phyloP scores from a whole-genome alignment of 2,888 invertebrate genomes.

The Diogma glabrata region DNA sequence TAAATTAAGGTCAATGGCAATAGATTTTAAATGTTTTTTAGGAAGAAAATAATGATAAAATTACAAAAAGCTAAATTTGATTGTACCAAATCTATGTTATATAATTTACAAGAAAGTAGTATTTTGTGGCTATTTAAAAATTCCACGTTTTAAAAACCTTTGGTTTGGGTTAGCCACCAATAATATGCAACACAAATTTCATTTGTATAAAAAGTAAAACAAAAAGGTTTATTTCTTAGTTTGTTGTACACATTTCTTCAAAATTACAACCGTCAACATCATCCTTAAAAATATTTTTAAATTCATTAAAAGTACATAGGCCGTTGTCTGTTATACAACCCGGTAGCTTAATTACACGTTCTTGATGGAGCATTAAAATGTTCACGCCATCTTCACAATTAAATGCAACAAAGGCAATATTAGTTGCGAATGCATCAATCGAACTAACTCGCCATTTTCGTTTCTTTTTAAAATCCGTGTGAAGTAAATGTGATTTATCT shows the following conservation, averaged over 20 bases:
- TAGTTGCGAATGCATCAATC: slow-evolving; percentile 70
- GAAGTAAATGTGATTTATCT: slow-evolving; percentile 48
- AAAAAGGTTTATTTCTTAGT: background rate
- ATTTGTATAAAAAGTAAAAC: too few relatives aligned
- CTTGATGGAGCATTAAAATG: slow-evolving; percentile 64
- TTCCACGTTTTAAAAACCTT: too few relatives aligned
- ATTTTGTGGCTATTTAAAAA: too few relatives aligned
- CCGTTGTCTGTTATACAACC: slow-evolving; percentile 48
- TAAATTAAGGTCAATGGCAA: too few relatives aligned
- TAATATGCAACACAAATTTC: too few relatives aligned
- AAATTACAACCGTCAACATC: slow-evolving; percentile 56
- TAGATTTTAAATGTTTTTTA: too few relatives aligned
- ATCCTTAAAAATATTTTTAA: slow-evolving; percentile 45
- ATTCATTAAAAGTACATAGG: slow-evolving; percentile 50
- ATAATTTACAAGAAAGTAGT: too few relatives aligned
- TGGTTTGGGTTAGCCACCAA: too few relatives aligned
- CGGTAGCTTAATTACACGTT: slow-evolving; percentile 53
- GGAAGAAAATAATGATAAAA: too few relatives aligned
- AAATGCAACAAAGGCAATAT: slow-evolving; percentile 59
- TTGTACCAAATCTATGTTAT: too few relatives aligned
- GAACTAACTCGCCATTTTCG: slow-evolving; percentile 47
- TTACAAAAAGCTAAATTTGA: too few relatives aligned
- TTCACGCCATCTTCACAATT: slow-evolving; percentile 41
- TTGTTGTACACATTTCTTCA: slow-evolving; percentile 45
- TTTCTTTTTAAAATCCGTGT: slow-evolving; percentile 37